Evolutionary conservation across 2,113 vertebrate species (phyloP), one percentile per base, ranked within the genome.

Genomic region (mouse (Mus musculus)): DNA sequence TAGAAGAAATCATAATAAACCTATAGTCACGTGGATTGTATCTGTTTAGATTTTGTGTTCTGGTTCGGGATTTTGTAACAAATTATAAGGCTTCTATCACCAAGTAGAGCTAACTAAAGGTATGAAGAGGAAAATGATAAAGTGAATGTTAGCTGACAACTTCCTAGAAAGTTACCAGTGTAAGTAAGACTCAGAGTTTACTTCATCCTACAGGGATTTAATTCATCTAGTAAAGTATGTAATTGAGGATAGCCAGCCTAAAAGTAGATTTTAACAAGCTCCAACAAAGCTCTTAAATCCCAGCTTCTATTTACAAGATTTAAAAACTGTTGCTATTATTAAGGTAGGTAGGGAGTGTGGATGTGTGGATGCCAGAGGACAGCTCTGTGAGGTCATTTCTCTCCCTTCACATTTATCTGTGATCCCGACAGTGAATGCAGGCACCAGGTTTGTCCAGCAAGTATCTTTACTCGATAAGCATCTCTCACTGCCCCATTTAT

Each of bases 1-100:
- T 88, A 13, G 11, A 94, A 91, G 42, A 95, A 97, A 96, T 90
- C 28, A 89, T 88, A 81, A 86, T 76, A 88, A 95, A 94, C 46
- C 49, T 86, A 94, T 16, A 90, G 4, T 85, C 7, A 39, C 36
- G 33, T 95, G 54, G 76, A 17, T 93, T 91, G 39, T 6, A 96
- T 30, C 46, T 89, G 67, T 33, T 92, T 78, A 93, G 65, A 28
- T 56, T 93, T 89, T 93, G 88, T 69, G 46, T 49, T 92, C 46
- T 91, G 67, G 54, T 24, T 65, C 59, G 94, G 46, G 54, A 94
- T 88, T 94, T 87, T 94, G 0, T 78, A 88, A 88, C 5, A 56
- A 63, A 87, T 92, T 94, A 67, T 56, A 91, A 73, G 73, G 96
- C 33, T 36, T 90, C 46, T 54, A 81, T 9, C 52, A 71, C 86